Evolutionary conservation across 2,113 vertebrate genomes (phyloP), one percentile per base, ranked within the genome.

Genomic region (Tautogolabrus adspersus): DNA sequence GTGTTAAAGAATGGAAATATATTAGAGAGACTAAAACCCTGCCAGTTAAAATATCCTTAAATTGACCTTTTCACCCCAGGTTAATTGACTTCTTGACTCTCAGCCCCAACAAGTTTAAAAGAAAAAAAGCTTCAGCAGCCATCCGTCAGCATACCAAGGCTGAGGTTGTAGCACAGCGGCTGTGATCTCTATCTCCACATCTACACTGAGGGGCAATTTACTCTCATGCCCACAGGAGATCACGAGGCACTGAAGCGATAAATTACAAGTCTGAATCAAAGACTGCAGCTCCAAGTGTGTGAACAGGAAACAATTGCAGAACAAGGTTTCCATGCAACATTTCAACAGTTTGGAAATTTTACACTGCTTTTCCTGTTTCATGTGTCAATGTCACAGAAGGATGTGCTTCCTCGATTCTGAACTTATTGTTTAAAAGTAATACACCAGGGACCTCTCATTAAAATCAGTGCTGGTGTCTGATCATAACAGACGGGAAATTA

Each of bases 111-210:
- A 18, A 18, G 61, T 63, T 40, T 60, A 55, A 67, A n/a, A 5
- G 30, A 67, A n/a, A 5, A 65, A 69, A 57, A 40, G 49, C 47
- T 67, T 75, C 21, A 18, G 21, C 60, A 65, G 46, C 55, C 67
- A 61, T 49, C 78, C 34, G 67, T 67, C 73, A 75, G 56, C 26
- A 44, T 71, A 87, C 66, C 63, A 63, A 66, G 76, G 75, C 82
- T 72, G 54, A 79, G 77, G 72, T 66, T 77, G 75, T 75, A 62
- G 73, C 38, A 4, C 26, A 26, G 26, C 26, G 26, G 64, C 74
- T 86, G 84, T 81, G 81, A 89, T 86, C 70, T 34, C 78, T 86
- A 86, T 90, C 90, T 88, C 75, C 56, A 15, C 82, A 77, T 81
- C 86, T 79, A 81, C 62, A 65, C 63, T 65, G 65, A 64, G 61